Percentiles rank a stretch among this genome's conserved stretches.
Conservation (phyloP, 2,113 vertebrate genomes). For the Corythoichthys intestinalis region DNA sequence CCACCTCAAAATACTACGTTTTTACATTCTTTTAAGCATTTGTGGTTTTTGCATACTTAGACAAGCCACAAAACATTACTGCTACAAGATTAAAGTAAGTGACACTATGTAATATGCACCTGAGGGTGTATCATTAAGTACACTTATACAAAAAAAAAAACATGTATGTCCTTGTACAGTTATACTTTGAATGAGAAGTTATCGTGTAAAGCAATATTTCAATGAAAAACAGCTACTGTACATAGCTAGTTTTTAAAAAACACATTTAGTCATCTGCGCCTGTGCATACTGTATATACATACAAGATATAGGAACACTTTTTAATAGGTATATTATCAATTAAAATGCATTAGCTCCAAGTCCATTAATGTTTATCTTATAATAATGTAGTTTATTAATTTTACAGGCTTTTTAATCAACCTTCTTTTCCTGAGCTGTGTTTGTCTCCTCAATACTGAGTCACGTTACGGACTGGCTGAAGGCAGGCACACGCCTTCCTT, state of each 20-base stretch:
- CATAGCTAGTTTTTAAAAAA: neutral
- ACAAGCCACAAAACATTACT: too few relatives aligned
- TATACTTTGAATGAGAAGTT: too few relatives aligned
- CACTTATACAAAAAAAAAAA: too few relatives aligned
- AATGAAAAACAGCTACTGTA: neutral
- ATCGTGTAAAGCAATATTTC: too few relatives aligned
- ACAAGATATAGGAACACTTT: too few relatives aligned
- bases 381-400: neutral
- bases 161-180: too few relatives aligned
- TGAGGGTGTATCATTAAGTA: too few relatives aligned
- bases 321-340: neutral
- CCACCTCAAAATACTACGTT: too few relatives aligned
- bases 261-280: neutral
- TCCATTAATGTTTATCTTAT: neutral
- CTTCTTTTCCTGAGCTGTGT: neutral
- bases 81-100: too few relatives aligned
- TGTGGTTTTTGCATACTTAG: too few relatives aligned
- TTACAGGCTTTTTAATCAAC: slow-evolving; percentile 13
- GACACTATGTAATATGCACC: too few relatives aligned
- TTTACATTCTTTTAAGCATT: too few relatives aligned
- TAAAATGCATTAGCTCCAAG: neutral
- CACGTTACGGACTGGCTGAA: slow-evolving; percentile 36
- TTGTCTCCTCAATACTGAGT: slow-evolving; percentile 30
- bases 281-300: neutral
- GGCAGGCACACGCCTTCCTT: slow-evolving; percentile 66